Evolutionary conservation across 2,888 invertebrate genomes (phyloP).

Genomic region (Latheticus oryzae): DNA sequence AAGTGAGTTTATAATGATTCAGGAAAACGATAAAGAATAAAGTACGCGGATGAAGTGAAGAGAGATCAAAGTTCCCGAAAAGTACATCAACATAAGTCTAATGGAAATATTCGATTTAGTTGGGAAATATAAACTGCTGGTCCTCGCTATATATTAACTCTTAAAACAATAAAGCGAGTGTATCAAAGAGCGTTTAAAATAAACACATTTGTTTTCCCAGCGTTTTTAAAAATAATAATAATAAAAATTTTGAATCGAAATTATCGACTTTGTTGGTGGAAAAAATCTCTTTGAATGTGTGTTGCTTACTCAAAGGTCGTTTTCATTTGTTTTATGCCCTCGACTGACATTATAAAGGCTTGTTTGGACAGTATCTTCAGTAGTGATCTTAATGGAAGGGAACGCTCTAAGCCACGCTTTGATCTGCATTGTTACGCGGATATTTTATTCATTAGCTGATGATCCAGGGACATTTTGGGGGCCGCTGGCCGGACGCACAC

Average conservation of each 20-base stretch:
- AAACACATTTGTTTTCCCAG: conserved; percentile 36
- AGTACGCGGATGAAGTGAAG: conserved; percentile 61
- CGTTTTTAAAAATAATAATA: conserved; percentile 37
- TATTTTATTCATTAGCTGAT: conserved; percentile 41
- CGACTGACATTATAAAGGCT: conserved; percentile 41
- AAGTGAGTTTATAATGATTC: conserved; percentile 60
- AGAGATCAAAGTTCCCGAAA: conserved; percentile 61
- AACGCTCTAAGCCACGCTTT: conserved; percentile 35
- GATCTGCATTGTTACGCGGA: conserved; percentile 42
- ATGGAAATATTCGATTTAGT: conserved; percentile 58
- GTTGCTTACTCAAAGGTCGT: conserved; percentile 41
- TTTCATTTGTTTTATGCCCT: conserved; percentile 43
- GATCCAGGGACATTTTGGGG: conserved; percentile 33
- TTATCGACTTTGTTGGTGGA: conserved; percentile 29
- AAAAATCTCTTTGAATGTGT: conserved; percentile 36
- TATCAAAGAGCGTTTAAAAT: conserved; percentile 36
- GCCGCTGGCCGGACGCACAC: conserved; percentile 23
- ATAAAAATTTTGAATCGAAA: conserved; percentile 30
- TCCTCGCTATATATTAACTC: conserved; percentile 44
- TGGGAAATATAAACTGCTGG: conserved; percentile 48
- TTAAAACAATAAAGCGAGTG: conserved; percentile 47
- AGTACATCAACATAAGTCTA: conserved; percentile 56
- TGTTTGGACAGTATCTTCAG: conserved; percentile 44
- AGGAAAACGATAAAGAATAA: conserved; percentile 63
- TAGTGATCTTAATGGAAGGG: conserved; percentile 40